Evolutionary conservation across 2,113 vertebrate genomes (phyloP).

Genomic region (Alexandromys fortis): DNA sequence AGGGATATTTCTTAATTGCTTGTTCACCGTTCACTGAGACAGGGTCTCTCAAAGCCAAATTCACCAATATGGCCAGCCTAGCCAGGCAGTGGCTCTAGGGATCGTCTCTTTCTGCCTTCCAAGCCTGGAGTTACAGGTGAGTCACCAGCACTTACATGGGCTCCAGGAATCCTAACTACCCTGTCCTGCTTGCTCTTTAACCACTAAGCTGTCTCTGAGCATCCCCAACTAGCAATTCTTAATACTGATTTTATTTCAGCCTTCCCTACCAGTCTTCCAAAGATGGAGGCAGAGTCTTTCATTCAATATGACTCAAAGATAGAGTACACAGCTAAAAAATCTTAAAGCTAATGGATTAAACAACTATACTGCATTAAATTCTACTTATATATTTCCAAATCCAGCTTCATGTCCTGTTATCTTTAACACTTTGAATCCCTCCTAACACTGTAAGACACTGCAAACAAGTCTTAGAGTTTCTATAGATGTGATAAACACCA

Average conservation of each 20-base stretch:
- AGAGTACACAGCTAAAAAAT: background rate
- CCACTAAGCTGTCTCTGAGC: too few species aligned
- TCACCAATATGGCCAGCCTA: background rate
- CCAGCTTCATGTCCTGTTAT: background rate
- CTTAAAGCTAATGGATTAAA: background rate
- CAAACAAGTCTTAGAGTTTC: background rate
- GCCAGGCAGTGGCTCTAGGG: background rate
- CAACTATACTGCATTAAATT: background rate
- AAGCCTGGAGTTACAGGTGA: too few species aligned
- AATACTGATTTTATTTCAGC: background rate
- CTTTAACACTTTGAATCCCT: background rate
- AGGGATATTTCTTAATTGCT: background rate
- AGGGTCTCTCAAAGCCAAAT: background rate
- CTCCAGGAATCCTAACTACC: background rate
- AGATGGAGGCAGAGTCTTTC: background rate
- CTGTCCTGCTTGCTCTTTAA: background rate
- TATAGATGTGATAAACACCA: background rate
- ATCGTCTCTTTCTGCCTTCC: background rate
- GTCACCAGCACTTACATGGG: background rate
- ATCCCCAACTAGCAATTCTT: background rate
- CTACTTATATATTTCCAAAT: background rate
- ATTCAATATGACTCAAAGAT: constrained; percentile 44
- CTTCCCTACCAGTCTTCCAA: constrained; percentile 4
- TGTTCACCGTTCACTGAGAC: background rate
- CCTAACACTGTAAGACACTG: background rate